phyloP scores from a whole-genome alignment of 2,113 vertebrate species.

The Talpa occidentalis region DNA sequence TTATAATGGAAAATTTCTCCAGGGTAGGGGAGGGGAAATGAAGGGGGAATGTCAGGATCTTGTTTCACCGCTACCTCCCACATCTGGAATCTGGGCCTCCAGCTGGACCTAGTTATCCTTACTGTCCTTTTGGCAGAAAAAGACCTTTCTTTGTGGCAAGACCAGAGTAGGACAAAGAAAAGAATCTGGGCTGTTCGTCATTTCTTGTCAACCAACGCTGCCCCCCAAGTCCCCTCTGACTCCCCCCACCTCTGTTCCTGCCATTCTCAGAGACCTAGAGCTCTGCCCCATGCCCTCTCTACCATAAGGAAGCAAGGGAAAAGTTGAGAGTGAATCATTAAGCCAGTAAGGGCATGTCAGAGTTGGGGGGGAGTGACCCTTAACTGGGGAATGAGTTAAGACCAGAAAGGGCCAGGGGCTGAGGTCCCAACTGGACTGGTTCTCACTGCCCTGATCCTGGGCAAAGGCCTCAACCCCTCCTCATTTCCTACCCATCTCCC shows the following conservation, averaged over 20 bases:
- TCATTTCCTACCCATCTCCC: no score
- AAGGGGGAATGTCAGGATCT: not conserved
- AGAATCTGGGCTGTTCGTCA: not conserved
- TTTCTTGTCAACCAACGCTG: not conserved
- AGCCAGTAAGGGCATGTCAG: not conserved
- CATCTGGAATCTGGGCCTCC: conserved; percentile 61
- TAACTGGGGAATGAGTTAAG: not conserved
- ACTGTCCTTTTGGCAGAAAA: not conserved
- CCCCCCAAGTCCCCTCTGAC: not conserved
- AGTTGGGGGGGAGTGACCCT: not conserved
- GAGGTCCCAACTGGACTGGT: not conserved
- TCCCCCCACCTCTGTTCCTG: not conserved
- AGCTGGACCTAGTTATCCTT: conserved; percentile 58
- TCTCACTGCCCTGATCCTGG: not conserved
- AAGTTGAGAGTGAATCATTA: conserved; percentile 61
- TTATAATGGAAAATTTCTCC: conserved; percentile 77
- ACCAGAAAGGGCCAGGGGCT: not conserved
- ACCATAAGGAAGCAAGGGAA: conserved; percentile 48
- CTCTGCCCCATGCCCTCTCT: not conserved
- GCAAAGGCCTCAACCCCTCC: not conserved
- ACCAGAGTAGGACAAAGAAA: not conserved
- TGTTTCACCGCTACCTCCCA: not conserved
- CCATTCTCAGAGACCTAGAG: not conserved
- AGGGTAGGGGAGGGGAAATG: conserved; percentile 54
- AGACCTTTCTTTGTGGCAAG: conserved; percentile 33